These are phyloP conservation scores for Nettapus auritus DNA, from an alignment of 2,113 vertebrate genomes.

Conservation along the genomic window DNA sequence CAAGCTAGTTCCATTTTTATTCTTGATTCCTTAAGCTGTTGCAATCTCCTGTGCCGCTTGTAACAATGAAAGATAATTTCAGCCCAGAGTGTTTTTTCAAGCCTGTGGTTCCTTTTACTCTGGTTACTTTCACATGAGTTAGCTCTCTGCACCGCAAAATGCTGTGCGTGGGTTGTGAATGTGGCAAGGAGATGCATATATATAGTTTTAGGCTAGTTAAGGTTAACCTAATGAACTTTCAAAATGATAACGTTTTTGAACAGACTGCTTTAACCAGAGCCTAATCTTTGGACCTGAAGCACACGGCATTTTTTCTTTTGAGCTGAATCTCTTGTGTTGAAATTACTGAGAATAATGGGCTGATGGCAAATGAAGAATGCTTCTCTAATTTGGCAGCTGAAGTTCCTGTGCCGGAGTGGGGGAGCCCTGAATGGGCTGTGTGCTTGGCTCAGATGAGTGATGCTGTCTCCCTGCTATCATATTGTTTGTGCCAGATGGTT, in stretches of 20 bases:
- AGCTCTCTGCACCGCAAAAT: not conserved
- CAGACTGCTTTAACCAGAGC: not conserved
- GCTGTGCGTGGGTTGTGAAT: slow-evolving; percentile 4
- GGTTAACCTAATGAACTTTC: slow-evolving; percentile 11
- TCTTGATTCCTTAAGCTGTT: slow-evolving; percentile 34
- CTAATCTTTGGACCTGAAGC: not conserved
- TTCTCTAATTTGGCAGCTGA: not conserved
- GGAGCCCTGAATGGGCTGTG: not conserved
- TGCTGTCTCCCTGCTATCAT: accelerated
- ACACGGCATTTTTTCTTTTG: not conserved
- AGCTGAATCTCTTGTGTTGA: not conserved
- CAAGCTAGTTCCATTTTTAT: slow-evolving; percentile 58
- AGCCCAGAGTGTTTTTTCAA: slow-evolving; percentile 27
- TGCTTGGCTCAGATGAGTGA: not conserved
- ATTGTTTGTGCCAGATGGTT: accelerated
- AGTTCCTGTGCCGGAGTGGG: not conserved
- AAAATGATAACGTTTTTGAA: not conserved
- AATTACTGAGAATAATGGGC: not conserved
- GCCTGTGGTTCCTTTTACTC: slow-evolving; percentile 42
- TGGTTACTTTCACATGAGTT: not conserved
- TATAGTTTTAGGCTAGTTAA: slow-evolving; percentile 9
- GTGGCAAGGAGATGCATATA: slow-evolving; percentile 39
- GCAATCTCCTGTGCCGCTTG: slow-evolving; percentile 25
- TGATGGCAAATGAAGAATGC: not conserved
- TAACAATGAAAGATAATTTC: slow-evolving; percentile 59